phyloP scores from a whole-genome alignment of 2,888 invertebrate genomes.

The Lepidocyrtinus sp. region DNA sequence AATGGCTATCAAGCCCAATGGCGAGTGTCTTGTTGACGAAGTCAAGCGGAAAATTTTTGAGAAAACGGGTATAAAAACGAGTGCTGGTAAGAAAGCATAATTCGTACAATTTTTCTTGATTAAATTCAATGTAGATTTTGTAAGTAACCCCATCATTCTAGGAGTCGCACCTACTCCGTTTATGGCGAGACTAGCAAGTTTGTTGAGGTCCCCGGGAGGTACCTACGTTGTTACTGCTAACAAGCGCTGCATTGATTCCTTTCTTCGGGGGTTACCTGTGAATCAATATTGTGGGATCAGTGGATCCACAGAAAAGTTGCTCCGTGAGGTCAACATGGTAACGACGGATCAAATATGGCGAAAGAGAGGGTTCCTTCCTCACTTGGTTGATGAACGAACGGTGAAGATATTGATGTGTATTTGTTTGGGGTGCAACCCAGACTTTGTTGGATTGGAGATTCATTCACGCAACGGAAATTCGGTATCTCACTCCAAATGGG shows the following conservation, averaged over 20 bases:
- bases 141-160: background rate
- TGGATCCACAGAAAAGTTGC: background rate
- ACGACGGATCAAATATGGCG: conserved; percentile 15
- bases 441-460: conserved; percentile 4
- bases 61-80: background rate
- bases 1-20: background rate
- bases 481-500: background rate
- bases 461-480: background rate
- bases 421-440: background rate
- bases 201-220: background rate
- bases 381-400: background rate
- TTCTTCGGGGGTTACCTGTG: background rate
- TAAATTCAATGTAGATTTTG: background rate
- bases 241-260: background rate
- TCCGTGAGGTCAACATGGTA: background rate
- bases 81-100: background rate
- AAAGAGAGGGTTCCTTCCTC: background rate
- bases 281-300: conserved; percentile 13
- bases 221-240: background rate
- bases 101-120: background rate
- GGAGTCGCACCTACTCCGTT: conserved; percentile 10
- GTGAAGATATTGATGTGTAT: background rate
- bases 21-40: background rate
- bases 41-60: background rate
- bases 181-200: conserved; percentile 14